phyloP scores from a whole-genome alignment of 2,797 vertebrate species.

The Nasua narica region DNA sequence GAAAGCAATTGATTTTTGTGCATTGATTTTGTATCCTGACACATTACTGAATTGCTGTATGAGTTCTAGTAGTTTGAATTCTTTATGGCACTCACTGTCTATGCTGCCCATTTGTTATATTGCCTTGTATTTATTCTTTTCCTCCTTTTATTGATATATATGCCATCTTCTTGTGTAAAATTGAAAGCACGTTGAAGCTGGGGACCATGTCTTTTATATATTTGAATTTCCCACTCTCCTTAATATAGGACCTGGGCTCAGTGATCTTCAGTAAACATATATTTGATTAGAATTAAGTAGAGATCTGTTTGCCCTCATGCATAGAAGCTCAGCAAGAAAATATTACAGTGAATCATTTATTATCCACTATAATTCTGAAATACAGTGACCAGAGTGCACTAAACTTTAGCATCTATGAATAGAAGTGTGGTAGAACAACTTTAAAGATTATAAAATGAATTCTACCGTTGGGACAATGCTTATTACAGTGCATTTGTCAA shows the following conservation, averaged over 20 bases:
- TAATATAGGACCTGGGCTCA: not conserved
- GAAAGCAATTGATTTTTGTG: too few species aligned
- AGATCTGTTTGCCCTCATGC: not conserved
- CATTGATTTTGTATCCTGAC: too few species aligned
- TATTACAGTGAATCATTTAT: not conserved
- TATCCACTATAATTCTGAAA: not conserved
- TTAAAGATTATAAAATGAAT: not conserved
- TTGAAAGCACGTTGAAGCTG: not conserved
- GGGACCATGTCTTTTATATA: not conserved
- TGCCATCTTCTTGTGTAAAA: not conserved
- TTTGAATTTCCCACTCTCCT: not conserved
- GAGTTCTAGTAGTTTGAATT: too few species aligned
- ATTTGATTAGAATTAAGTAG: slow-evolving; percentile 16
- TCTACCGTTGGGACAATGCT: not conserved
- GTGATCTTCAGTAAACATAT: not conserved
- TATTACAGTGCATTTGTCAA: not conserved
- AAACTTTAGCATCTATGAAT: not conserved
- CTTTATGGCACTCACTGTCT: not conserved
- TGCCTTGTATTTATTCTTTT: not conserved
- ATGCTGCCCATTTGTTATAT: not conserved
- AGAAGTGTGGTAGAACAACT: not conserved
- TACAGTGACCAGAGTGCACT: not conserved
- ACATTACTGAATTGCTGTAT: too few species aligned
- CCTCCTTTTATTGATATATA: not conserved
- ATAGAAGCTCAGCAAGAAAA: not conserved